A percentile compares a stretch with the other conserved stretches of the same genome.
These are phyloP conservation scores for Ailurus styani DNA, from an alignment of 2,113 vertebrate species.

Conservation along the genomic window DNA sequence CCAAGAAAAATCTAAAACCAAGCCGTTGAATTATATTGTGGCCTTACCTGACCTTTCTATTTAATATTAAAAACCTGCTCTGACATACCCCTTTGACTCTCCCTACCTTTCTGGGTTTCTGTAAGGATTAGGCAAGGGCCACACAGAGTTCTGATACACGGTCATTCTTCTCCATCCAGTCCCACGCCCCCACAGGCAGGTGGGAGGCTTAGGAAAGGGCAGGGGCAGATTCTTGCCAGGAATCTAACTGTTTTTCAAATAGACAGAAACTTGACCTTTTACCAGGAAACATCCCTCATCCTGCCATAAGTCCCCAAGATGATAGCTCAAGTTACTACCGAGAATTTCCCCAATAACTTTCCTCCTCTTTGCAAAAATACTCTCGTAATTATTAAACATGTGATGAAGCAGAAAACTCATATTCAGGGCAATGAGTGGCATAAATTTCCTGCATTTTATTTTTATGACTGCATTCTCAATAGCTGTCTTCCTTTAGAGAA, in stretches of 20 bases:
- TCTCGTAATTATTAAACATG: background rate
- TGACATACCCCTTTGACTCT: background rate
- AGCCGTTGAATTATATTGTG: background rate
- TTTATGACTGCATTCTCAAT: background rate
- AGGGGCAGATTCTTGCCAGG: background rate
- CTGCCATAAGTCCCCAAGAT: background rate
- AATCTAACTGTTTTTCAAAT: background rate
- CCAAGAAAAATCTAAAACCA: background rate
- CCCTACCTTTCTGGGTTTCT: background rate
- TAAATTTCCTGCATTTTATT: slow-evolving; percentile 36
- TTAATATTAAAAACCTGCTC: background rate
- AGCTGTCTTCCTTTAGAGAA: background rate
- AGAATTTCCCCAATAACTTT: background rate
- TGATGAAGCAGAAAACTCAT: slow-evolving; percentile 23
- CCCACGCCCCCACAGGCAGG: background rate
- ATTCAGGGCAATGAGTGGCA: background rate
- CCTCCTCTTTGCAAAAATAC: slow-evolving; percentile 16
- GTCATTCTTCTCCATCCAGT: background rate
- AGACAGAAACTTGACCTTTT: slow-evolving; percentile 27
- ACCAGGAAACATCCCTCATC: background rate
- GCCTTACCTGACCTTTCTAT: background rate
- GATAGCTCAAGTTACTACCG: background rate
- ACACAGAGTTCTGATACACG: background rate
- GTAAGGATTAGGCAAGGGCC: background rate
- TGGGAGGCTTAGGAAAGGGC: background rate